A percentile compares a stretch with the other conserved stretches of the same genome.
Evolutionary conservation across 2,113 vertebrate genomes (phyloP).

Genomic region (Myanophis thanlyinensis): DNA sequence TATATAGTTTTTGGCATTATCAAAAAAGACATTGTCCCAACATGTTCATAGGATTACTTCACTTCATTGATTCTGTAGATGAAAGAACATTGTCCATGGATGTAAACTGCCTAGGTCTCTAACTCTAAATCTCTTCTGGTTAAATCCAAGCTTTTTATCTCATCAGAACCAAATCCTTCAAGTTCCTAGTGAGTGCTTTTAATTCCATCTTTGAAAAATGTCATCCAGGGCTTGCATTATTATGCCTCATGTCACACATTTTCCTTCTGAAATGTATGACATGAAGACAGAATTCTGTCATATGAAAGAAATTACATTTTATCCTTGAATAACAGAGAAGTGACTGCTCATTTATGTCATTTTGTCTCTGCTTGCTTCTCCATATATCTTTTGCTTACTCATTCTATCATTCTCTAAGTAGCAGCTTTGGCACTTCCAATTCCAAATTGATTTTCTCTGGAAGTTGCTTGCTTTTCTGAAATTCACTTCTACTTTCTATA

Average conservation of each 20-base stretch:
- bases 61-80: background rate
- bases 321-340: constrained; percentile 47
- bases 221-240: background rate
- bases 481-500: background rate
- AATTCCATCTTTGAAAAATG: constrained; percentile 28
- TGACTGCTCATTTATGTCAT: constrained; percentile 30
- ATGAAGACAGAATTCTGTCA: constrained; percentile 26
- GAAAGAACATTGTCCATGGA: background rate
- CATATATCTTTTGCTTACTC: constrained; percentile 29
- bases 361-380: constrained; percentile 36
- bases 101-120: constrained; percentile 24
- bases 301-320: constrained; percentile 34
- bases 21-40: background rate
- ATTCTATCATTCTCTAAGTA: background rate
- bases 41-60: background rate
- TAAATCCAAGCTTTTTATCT: background rate
- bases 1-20: background rate
- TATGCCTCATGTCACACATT: background rate
- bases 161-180: background rate
- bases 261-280: constrained; percentile 38
- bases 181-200: background rate
- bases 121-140: constrained; percentile 15
- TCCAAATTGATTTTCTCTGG: background rate
- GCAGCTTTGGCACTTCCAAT: background rate
- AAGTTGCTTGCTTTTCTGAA: background rate